Percentiles rank a stretch among this genome's conserved stretches.
These are phyloP conservation scores for Lamproptera curius DNA, from an alignment of 2,888 invertebrate genomes.

Conservation along the genomic window DNA sequence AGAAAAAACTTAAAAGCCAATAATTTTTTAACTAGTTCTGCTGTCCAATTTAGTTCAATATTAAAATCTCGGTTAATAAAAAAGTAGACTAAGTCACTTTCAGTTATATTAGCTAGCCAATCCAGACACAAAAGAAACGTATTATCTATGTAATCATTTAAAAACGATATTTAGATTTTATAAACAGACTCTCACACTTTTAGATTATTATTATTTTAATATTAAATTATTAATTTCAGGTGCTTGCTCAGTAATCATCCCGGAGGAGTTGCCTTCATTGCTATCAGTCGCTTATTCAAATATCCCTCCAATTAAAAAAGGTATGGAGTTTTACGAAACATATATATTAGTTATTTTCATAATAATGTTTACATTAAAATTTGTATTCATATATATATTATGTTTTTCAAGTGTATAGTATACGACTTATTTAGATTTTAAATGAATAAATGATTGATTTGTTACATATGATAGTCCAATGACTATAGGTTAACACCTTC, in stretches of 20 bases:
- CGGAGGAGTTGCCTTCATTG: conserved; percentile 88
- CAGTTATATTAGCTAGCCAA: not conserved
- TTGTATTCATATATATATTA: no score
- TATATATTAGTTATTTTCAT: no score
- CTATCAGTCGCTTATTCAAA: conserved; percentile 89
- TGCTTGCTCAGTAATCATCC: conserved; percentile 81
- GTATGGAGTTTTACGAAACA: no score
- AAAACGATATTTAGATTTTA: not conserved
- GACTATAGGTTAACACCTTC: no score
- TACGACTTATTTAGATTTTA: no score
- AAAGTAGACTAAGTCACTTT: not conserved
- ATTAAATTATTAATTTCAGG: conserved; percentile 73
- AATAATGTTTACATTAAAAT: no score
- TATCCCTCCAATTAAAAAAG: conserved; percentile 91
- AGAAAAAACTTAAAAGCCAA: no score
- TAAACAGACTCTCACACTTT: no score
- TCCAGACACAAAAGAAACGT: not conserved
- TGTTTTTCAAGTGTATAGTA: no score
- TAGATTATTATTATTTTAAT: conserved; percentile 3
- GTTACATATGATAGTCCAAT: no score
- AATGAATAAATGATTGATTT: no score
- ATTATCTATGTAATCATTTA: not conserved
- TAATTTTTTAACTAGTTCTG: not conserved
- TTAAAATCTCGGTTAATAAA: not conserved
- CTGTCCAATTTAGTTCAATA: not conserved